Conservation (phyloP, 2,797 vertebrate genomes). For the Psittacula derbiana region DNA sequence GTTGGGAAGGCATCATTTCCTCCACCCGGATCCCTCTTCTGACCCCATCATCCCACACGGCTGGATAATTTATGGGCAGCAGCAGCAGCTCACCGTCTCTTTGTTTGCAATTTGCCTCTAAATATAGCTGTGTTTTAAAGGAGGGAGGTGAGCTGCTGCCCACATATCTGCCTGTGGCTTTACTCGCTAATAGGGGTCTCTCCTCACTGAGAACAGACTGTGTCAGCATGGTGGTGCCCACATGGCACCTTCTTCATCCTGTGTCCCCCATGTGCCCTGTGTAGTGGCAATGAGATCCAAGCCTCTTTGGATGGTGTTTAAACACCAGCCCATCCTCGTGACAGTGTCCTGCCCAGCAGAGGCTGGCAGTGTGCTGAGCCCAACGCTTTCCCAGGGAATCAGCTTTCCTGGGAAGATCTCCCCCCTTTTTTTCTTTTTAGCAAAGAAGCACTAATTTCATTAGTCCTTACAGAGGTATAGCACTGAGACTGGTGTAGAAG, state of each 20-base stretch:
- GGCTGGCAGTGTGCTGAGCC: not conserved
- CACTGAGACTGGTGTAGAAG: not conserved
- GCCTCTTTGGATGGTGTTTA: not conserved
- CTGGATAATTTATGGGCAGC: conserved; percentile 51
- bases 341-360: not conserved
- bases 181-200: not conserved
- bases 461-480: not conserved
- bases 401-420: rapidly evolving
- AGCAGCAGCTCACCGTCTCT: not conserved
- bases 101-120: conserved; percentile 52
- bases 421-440: not conserved
- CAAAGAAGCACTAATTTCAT: not conserved
- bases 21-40: not conserved
- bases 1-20: not conserved
- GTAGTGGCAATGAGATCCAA: rapidly evolving
- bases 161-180: not conserved
- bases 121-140: conserved; percentile 27
- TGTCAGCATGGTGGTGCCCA: rapidly evolving
- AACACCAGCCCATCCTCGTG: not conserved
- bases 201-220: rapidly evolving
- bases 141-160: not conserved
- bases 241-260: not conserved
- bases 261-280: rapidly evolving
- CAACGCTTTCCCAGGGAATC: not conserved
- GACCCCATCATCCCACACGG: not conserved